A percentile compares a stretch with the other conserved stretches of the same genome.
phyloP scores from a whole-genome alignment of 1,140 invertebrate genomes.

The Condylostylus longicornis region DNA sequence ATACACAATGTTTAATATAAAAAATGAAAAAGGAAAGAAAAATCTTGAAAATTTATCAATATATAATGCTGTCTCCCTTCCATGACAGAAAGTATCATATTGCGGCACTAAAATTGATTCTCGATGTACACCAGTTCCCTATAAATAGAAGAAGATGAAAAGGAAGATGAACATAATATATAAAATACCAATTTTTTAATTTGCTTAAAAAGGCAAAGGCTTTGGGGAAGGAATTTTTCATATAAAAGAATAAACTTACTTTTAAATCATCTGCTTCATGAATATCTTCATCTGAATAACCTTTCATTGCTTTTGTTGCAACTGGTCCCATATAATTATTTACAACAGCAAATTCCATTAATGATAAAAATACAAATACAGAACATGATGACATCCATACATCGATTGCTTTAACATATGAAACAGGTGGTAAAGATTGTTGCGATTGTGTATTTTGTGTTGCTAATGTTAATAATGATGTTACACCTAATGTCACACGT shows the following conservation, averaged over 20 bases:
- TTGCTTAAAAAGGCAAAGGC: background rate
- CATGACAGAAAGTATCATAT: conserved; percentile 72
- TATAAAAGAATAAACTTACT: conserved; percentile 30
- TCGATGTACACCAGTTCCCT: conserved; percentile 32
- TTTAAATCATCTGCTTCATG: conserved; percentile 60
- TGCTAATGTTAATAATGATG: conserved; percentile 66
- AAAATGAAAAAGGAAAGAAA: conserved; percentile 77
- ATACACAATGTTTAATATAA: conserved; percentile 74
- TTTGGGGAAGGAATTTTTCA: background rate
- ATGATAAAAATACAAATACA: conserved; percentile 79
- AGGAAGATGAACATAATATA: background rate
- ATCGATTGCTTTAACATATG: conserved; percentile 83
- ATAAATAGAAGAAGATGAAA: conserved; percentile 3
- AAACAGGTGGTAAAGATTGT: conserved; percentile 76
- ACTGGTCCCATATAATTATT: conserved; percentile 84
- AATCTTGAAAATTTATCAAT: conserved; percentile 75
- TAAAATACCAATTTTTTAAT: background rate
- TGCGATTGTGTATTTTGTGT: conserved; percentile 84
- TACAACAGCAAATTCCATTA: conserved; percentile 84
- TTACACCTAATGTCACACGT: conserved; percentile 45
- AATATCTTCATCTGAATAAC: conserved; percentile 74
- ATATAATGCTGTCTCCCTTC: conserved; percentile 66
- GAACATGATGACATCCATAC: conserved; percentile 89
- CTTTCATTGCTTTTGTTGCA: conserved; percentile 77
- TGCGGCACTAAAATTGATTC: conserved; percentile 41